phyloP scores from a whole-genome alignment of 2,888 invertebrate genomes.

The Hirtodrosophila trivittata region DNA sequence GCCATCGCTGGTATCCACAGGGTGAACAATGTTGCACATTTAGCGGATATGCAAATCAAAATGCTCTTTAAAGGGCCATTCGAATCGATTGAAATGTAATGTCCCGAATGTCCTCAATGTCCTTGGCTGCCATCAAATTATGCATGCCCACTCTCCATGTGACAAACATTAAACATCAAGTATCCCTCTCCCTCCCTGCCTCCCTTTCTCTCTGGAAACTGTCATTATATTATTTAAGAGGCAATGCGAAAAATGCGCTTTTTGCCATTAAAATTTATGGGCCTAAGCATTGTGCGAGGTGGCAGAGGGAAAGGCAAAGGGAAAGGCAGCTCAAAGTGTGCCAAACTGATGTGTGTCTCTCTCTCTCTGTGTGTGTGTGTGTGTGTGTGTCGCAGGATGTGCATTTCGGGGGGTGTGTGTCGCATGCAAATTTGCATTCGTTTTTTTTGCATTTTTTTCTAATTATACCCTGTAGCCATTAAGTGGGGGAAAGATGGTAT shows the following conservation, averaged over 20 bases:
- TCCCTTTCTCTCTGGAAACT: background rate
- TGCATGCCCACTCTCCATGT: constrained; percentile 75
- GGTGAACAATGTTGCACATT: constrained; percentile 4
- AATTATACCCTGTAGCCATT: constrained; percentile 18
- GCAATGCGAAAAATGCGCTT: constrained; percentile 59
- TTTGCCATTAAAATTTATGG: constrained; percentile 77
- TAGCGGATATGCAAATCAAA: constrained; percentile 56
- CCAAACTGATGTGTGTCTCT: constrained; percentile 24
- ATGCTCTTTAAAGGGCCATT: constrained; percentile 43
- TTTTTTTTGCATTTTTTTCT: constrained; percentile 13
- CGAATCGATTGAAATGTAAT: constrained; percentile 64
- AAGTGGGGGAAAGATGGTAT: too few species aligned
- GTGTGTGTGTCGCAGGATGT: constrained; percentile 28
- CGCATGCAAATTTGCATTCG: constrained; percentile 45
- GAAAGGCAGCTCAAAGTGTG: constrained; percentile 36
- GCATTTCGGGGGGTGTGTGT: constrained; percentile 32
- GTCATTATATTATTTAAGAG: constrained; percentile 43
- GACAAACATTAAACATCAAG: constrained; percentile 50
- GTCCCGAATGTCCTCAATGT: constrained; percentile 62
- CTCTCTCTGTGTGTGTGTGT: constrained; percentile 13
- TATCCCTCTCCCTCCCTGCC: background rate
- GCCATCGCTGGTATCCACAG: background rate
- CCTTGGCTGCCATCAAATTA: constrained; percentile 67
- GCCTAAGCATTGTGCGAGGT: constrained; percentile 10
- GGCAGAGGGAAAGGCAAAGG: constrained; percentile 5